A percentile compares a stretch with the other conserved stretches of the same genome.
phyloP scores from a whole-genome alignment of 2,888 invertebrate species.

The Drosophila recens region DNA sequence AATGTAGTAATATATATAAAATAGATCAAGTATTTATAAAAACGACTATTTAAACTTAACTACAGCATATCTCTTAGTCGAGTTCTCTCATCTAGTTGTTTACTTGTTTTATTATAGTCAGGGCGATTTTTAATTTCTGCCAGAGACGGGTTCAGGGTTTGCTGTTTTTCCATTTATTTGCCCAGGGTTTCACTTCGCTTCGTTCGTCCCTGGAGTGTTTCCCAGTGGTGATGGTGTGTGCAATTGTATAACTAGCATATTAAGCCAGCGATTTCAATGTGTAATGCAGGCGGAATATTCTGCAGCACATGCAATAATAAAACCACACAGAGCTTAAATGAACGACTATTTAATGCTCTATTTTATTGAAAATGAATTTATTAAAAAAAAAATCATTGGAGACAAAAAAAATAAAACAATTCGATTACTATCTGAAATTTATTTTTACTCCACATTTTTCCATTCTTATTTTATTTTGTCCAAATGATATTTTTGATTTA shows the following conservation, averaged over 20 bases:
- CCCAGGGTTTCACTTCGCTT: slow-evolving; percentile 30
- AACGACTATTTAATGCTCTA: slow-evolving; percentile 18
- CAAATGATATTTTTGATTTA: neutral
- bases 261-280: slow-evolving; percentile 67
- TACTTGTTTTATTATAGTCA: slow-evolving; percentile 42
- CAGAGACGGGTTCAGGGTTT: slow-evolving; percentile 38
- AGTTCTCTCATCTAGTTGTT: neutral
- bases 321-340: neutral
- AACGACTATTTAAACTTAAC: neutral
- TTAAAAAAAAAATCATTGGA: neutral
- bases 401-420: neutral
- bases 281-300: slow-evolving; percentile 50
- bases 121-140: slow-evolving; percentile 49
- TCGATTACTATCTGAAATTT: neutral
- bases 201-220: slow-evolving; percentile 35
- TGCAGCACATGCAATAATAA: slow-evolving; percentile 45
- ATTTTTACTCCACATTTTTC: neutral
- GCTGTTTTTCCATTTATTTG: slow-evolving; percentile 42
- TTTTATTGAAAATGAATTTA: no score
- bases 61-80: slow-evolving; percentile 7
- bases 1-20: neutral
- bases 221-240: slow-evolving; percentile 14
- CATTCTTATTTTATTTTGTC: neutral
- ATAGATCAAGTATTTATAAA: neutral
- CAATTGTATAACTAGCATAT: slow-evolving; percentile 70